A percentile compares a stretch with the other conserved stretches of the same genome.
phyloP scores from a whole-genome alignment of 2,888 invertebrate species.

The Caenorhabditis sulstoni region DNA sequence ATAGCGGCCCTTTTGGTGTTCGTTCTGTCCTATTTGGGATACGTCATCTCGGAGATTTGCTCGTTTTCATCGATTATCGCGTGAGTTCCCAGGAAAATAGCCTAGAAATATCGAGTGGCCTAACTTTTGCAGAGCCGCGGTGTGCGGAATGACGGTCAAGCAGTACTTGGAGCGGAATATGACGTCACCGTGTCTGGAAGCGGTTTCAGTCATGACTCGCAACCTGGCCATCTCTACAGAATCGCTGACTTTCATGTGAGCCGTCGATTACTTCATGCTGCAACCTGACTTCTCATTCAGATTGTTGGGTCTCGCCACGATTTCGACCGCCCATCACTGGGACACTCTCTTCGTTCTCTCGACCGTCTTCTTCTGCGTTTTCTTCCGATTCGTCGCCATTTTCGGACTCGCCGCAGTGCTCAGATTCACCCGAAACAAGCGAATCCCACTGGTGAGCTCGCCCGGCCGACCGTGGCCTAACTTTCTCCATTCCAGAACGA shows the following conservation, averaged over 20 bases:
- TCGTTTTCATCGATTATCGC: constrained; percentile 97
- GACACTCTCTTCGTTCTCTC: constrained; percentile 94
- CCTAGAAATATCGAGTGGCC: too few relatives aligned
- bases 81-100: constrained; percentile 89
- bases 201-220: constrained; percentile 1
- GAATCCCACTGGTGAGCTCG: constrained; percentile 4
- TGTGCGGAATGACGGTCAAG: constrained; percentile 28
- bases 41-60: constrained; percentile 96
- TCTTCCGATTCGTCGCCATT: constrained; percentile 87
- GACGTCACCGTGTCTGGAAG: not conserved
- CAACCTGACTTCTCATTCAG: constrained; percentile 87
- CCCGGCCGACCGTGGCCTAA: not conserved
- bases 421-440: not conserved
- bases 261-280: too few relatives aligned
- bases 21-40: constrained; percentile 96
- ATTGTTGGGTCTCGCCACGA: constrained; percentile 81
- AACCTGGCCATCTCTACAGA: constrained; percentile 32
- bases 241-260: constrained; percentile 27
- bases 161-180: constrained; percentile 15
- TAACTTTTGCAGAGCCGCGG: constrained; percentile 24
- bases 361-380: constrained; percentile 92
- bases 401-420: constrained; percentile 6
- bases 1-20: constrained; percentile 98
- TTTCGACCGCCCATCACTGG: constrained; percentile 87
- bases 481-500: constrained; percentile 83